A percentile compares a stretch with the other conserved stretches of the same genome.
Evolutionary conservation across 2,113 vertebrate genomes (phyloP).

Genomic region (Colinus virginianus): DNA sequence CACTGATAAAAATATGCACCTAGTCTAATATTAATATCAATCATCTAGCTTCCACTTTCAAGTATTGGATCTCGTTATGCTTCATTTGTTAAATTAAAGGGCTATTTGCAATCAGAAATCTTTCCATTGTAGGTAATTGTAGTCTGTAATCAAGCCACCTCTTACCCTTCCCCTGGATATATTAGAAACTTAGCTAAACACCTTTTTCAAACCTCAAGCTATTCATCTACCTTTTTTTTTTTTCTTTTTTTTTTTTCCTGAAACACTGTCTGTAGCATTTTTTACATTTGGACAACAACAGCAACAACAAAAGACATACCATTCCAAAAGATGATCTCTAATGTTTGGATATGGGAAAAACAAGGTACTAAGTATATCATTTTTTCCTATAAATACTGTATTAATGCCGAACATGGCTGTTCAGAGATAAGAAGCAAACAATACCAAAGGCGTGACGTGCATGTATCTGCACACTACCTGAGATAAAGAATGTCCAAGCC

Average conservation of each 20-base stretch:
- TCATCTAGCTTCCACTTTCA: conserved; percentile 45
- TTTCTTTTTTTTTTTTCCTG: background rate
- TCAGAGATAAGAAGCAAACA: background rate
- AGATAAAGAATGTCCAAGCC: background rate
- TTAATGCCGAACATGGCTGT: background rate
- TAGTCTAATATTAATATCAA: conserved; percentile 53
- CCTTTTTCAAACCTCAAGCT: background rate
- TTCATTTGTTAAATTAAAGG: conserved; percentile 66
- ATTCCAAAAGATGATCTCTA: background rate
- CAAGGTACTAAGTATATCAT: fast-evolving
- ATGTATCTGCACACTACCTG: background rate
- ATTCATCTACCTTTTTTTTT: background rate
- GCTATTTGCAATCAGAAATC: conserved; percentile 63
- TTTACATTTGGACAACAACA: background rate
- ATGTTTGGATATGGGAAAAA: fast-evolving
- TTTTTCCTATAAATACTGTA: background rate
- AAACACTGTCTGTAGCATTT: background rate
- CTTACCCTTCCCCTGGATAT: background rate
- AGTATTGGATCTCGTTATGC: conserved; percentile 49
- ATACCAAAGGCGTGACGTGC: background rate
- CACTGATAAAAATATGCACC: conserved; percentile 58
- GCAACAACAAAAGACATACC: background rate
- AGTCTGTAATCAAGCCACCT: conserved; percentile 47
- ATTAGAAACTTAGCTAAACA: background rate
- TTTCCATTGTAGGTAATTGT: conserved; percentile 47